These are phyloP conservation scores for Columbina picui DNA, from an alignment of 2,113 vertebrate species.

Conservation along the genomic window DNA sequence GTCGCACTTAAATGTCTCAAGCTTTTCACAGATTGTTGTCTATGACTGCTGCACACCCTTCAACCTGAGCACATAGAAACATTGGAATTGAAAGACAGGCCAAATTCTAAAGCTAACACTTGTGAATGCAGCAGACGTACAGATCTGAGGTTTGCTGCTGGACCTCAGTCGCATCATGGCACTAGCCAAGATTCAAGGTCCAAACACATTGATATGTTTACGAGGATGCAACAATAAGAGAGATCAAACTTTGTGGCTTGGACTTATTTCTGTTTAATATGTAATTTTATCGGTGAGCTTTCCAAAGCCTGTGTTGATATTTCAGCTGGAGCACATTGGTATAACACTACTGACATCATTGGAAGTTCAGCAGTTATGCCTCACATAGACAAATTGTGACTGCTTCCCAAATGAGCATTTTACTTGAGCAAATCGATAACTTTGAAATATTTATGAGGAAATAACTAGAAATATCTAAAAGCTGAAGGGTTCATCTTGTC, in stretches of 20 bases:
- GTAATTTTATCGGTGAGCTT: not conserved
- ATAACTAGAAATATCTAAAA: not conserved
- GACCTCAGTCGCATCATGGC: not conserved
- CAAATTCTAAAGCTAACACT: not conserved
- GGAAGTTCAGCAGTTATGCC: not conserved
- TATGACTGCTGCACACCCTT: not conserved
- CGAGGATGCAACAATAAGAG: not conserved
- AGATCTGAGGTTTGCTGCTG: not conserved
- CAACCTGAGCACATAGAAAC: not conserved
- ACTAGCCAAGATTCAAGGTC: not conserved
- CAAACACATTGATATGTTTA: not conserved
- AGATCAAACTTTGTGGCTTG: not conserved
- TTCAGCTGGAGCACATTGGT: not conserved
- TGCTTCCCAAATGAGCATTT: not conserved
- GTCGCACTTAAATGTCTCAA: not conserved
- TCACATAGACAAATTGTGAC: not conserved
- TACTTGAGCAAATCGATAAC: not conserved
- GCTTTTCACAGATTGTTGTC: not conserved
- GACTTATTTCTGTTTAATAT: not conserved
- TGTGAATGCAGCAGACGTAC: not conserved
- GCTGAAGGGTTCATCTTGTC: not conserved
- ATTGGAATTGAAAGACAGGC: not conserved
- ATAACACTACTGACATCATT: not conserved
- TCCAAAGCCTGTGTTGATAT: not conserved
- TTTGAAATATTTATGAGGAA: not conserved